phyloP scores from a whole-genome alignment of 2,888 invertebrate genomes.

The Mesochorus sp. region DNA sequence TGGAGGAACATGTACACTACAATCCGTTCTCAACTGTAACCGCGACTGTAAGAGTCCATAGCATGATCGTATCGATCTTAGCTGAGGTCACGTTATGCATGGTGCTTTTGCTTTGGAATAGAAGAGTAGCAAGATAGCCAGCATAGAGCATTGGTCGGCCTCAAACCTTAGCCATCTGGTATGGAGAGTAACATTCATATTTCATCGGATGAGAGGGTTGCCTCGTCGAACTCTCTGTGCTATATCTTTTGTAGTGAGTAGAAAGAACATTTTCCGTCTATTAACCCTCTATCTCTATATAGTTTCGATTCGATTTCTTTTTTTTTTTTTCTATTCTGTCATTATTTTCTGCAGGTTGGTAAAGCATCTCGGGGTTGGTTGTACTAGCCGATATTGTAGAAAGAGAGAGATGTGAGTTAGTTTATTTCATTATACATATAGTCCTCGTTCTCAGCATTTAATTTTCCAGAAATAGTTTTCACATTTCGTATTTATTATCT shows the following conservation, averaged over 20 bases:
- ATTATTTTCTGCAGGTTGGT: slow-evolving; percentile 2
- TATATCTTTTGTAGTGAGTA: slow-evolving; percentile 36
- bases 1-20: slow-evolving; percentile 29
- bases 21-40: slow-evolving; percentile 18
- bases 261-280: slow-evolving; percentile 7
- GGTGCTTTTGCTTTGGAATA: slow-evolving; percentile 37
- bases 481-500: no score
- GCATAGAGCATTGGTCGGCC: slow-evolving; percentile 61
- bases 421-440: no score
- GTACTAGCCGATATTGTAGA: neutral
- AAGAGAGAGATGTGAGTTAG: no score
- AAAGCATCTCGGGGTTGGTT: neutral
- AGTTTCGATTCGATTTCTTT: slow-evolving; percentile 8
- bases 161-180: slow-evolving; percentile 74
- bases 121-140: slow-evolving; percentile 57
- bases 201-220: slow-evolving; percentile 70
- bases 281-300: slow-evolving; percentile 31
- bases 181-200: slow-evolving; percentile 73
- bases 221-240: slow-evolving; percentile 56
- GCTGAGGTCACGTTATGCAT: slow-evolving; percentile 43
- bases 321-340: neutral
- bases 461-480: no score
- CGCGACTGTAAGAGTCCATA: slow-evolving; percentile 53
- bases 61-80: slow-evolving; percentile 60
- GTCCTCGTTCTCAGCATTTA: no score